Evolutionary conservation across 2,888 invertebrate species (phyloP).

Genomic region (Agriotes lineatus): DNA sequence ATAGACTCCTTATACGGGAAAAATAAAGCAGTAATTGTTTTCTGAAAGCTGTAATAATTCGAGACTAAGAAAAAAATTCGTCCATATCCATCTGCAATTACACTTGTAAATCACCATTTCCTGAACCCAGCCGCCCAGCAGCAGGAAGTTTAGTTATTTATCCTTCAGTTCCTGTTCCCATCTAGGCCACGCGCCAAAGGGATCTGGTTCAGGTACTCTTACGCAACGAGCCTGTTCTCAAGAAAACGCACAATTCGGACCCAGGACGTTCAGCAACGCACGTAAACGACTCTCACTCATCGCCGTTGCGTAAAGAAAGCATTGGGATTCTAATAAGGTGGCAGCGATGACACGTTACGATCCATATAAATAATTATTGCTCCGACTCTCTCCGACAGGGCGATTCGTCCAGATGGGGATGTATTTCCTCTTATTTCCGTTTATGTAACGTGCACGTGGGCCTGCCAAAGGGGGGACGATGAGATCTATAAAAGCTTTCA

Average conservation of each 20-base stretch:
- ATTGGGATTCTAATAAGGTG: neutral
- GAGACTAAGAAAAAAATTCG: no score
- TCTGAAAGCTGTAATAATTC: no score
- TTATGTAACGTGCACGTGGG: slow-evolving; percentile 24
- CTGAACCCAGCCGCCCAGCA: no score
- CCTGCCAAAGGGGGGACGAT: slow-evolving; percentile 20
- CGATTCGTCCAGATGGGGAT: slow-evolving; percentile 26
- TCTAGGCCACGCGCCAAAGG: no score
- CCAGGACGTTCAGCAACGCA: neutral
- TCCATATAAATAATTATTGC: slow-evolving; percentile 7
- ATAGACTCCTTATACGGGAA: no score
- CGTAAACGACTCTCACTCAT: neutral
- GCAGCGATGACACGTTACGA: neutral
- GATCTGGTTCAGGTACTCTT: no score
- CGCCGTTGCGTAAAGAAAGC: slow-evolving; percentile 3
- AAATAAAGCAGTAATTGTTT: no score
- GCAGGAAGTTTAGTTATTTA: no score
- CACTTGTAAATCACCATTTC: no score
- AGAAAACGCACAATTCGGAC: neutral
- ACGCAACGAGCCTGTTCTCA: no score
- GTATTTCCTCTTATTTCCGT: slow-evolving; percentile 30
- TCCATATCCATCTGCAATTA: no score
- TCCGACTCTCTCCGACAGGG: neutral
- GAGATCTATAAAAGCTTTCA: slow-evolving; percentile 33
- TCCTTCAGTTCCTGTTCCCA: no score